phyloP scores from a whole-genome alignment of 2,113 vertebrate species.

The Myotis davidii region DNA sequence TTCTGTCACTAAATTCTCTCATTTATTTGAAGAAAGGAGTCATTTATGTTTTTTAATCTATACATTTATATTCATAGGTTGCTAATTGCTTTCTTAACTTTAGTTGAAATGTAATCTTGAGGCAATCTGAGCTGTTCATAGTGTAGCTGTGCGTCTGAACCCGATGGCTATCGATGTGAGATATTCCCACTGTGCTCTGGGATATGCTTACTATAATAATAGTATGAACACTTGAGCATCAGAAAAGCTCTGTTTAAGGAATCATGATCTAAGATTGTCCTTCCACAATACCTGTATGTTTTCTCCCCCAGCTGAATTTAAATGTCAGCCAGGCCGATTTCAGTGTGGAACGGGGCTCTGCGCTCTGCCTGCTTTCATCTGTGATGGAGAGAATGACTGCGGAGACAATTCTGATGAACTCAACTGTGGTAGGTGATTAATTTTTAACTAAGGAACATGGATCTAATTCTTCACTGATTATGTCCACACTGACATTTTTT shows the following conservation, averaged over 20 bases:
- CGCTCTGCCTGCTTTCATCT: slow-evolving; percentile 97
- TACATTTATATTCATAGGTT: neutral
- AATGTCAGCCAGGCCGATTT: slow-evolving; percentile 97
- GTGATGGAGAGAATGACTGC: slow-evolving; percentile 98
- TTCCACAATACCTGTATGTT: neutral
- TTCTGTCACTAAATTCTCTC: neutral
- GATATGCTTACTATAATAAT: neutral
- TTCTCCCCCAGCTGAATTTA: slow-evolving; percentile 93
- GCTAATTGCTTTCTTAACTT: neutral
- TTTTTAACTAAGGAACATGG: neutral
- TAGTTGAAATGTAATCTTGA: neutral
- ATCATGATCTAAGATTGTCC: neutral
- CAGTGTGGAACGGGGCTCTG: slow-evolving; percentile 98
- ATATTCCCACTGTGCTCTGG: neutral
- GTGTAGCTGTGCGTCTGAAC: neutral
- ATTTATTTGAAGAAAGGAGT: neutral
- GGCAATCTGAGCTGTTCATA: neutral
- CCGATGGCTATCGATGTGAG: neutral
- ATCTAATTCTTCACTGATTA: neutral
- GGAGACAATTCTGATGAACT: slow-evolving; percentile 98
- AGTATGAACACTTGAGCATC: neutral
- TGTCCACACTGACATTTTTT: neutral
- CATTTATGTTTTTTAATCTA: neutral
- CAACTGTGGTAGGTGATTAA: slow-evolving; percentile 93
- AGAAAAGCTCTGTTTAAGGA: neutral